Conservation (phyloP, 1,140 invertebrate species). For the Venturia canescens region DNA sequence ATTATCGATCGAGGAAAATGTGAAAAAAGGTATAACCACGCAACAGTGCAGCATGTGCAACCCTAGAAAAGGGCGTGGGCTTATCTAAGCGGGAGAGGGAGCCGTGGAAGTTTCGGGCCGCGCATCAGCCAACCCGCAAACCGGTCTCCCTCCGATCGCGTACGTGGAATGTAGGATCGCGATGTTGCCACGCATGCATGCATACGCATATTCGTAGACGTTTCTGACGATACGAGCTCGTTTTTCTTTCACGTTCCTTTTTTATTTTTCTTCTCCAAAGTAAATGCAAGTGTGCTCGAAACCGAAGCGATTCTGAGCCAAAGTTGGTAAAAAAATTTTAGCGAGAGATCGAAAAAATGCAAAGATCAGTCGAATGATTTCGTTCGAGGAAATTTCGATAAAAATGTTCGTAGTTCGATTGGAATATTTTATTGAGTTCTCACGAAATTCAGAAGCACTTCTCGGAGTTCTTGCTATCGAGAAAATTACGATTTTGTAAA, state of each 20-base stretch:
- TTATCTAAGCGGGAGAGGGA: constrained; percentile 51
- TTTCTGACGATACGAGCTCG: neutral
- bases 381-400: too few species aligned
- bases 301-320: too few species aligned
- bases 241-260: neutral
- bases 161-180: constrained; percentile 53
- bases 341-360: too few species aligned
- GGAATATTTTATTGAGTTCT: too few species aligned
- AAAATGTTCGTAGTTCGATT: too few species aligned
- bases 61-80: constrained; percentile 44
- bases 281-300: neutral
- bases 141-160: constrained; percentile 47
- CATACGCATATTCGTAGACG: neutral
- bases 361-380: too few species aligned
- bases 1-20: constrained; percentile 32
- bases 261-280: neutral
- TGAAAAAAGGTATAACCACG: neutral
- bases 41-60: constrained; percentile 19
- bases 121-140: constrained; percentile 47
- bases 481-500: too few species aligned
- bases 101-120: constrained; percentile 36
- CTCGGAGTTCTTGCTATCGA: too few species aligned
- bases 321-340: too few species aligned
- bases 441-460: too few species aligned
- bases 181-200: constrained; percentile 52